Evolutionary conservation across 2,797 vertebrate species (phyloP).

Genomic region (Allobates femoralis): DNA sequence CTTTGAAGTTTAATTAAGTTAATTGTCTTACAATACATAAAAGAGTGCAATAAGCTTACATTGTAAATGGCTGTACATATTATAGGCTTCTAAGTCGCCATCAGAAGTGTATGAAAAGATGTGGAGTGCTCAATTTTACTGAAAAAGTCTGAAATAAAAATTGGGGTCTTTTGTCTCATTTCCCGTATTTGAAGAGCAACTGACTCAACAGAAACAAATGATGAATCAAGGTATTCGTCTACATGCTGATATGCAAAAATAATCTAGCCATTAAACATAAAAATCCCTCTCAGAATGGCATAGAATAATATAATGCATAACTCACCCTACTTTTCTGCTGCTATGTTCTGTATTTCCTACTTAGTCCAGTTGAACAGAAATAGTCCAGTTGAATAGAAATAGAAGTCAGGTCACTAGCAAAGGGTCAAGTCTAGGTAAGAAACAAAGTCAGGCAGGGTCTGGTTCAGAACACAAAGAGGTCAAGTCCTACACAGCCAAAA

Average conservation of each 20-base stretch:
- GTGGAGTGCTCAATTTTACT: not conserved
- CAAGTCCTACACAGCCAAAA: no score
- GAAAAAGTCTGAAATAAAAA: slow-evolving; percentile 10
- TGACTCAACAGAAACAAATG: not conserved
- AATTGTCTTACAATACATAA: slow-evolving; percentile 33
- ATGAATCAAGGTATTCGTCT: not conserved
- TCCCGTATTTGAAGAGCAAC: not conserved
- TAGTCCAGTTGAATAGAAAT: no score
- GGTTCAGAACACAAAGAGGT: no score
- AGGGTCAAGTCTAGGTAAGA: no score
- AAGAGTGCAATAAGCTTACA: not conserved
- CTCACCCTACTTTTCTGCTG: no score
- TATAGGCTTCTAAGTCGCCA: not conserved
- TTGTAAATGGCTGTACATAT: not conserved
- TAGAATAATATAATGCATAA: no score
- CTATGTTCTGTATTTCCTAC: no score
- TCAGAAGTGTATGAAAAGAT: not conserved
- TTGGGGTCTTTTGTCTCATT: not conserved
- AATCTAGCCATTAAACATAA: not conserved
- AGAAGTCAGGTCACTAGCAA: no score
- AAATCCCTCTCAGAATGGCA: no score
- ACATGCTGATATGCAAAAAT: not conserved
- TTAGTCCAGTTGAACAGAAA: no score
- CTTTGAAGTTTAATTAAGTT: slow-evolving; percentile 32
- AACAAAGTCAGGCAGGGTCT: no score